Percentiles rank a stretch among this genome's conserved stretches.
phyloP scores from a whole-genome alignment of 2,888 invertebrate species.

The Himalopsyche japonica region DNA sequence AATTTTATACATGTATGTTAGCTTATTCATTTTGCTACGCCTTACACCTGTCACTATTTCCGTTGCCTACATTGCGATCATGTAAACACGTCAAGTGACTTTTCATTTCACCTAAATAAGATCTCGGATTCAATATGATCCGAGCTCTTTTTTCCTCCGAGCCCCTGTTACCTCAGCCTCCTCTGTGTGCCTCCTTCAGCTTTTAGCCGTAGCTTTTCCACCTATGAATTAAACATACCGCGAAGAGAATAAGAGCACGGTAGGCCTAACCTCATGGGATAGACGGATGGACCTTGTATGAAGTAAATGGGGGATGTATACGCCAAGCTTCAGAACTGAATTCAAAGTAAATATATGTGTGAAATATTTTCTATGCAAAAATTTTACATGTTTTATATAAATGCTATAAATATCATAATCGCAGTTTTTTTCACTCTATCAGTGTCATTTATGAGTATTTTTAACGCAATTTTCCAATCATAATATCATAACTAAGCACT shows the following conservation, averaged over 20 bases:
- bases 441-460: too few relatives aligned
- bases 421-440: too few relatives aligned
- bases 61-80: slow-evolving; percentile 9
- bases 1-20: too few relatives aligned
- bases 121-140: slow-evolving; percentile 32
- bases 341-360: not conserved
- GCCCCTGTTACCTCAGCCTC: not conserved
- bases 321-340: not conserved
- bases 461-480: too few relatives aligned
- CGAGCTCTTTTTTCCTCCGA: not conserved
- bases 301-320: not conserved
- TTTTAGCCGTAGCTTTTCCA: not conserved
- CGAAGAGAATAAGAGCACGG: slow-evolving; percentile 17
- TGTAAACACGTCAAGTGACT: slow-evolving; percentile 35
- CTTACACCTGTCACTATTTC: not conserved
- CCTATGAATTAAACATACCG: slow-evolving; percentile 38
- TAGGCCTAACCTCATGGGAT: not conserved
- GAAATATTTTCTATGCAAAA: too few relatives aligned
- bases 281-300: not conserved
- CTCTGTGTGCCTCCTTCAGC: slow-evolving; percentile 1
- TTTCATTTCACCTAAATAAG: slow-evolving; percentile 39
- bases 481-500: too few relatives aligned
- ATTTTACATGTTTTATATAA: too few relatives aligned
- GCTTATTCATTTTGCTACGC: not conserved
- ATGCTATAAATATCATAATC: too few relatives aligned